Evolutionary conservation across 92 coral and sea anemone species (phyloP).

Genomic region (Epizoanthus ramosus): DNA sequence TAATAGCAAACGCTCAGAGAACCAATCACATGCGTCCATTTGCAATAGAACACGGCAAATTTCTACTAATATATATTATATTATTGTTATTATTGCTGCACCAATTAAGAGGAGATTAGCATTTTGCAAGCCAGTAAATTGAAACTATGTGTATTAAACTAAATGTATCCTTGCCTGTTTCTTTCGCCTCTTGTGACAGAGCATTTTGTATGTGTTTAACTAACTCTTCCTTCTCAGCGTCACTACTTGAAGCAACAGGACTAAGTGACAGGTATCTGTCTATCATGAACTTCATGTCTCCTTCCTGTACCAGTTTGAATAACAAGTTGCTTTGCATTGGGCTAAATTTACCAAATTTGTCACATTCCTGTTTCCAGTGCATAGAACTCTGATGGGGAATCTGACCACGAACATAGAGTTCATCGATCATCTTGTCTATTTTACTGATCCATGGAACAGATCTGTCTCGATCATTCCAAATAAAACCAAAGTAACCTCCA

Average conservation of each 20-base stretch:
- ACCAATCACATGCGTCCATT: too few species aligned
- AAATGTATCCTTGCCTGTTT: conserved; percentile 10
- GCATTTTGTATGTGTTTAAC: not conserved
- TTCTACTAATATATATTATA: too few species aligned
- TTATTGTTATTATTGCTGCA: too few species aligned
- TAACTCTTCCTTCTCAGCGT: conserved; percentile 10
- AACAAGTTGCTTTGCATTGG: conserved; percentile 22
- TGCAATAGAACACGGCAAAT: too few species aligned
- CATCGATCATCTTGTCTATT: conserved; percentile 18
- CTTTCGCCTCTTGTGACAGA: not conserved
- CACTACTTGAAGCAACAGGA: conserved; percentile 15
- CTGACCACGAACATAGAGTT: not conserved
- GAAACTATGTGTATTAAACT: not conserved
- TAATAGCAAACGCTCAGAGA: too few species aligned
- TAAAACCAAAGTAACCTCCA: conserved; percentile 57
- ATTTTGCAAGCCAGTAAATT: conserved; percentile 28
- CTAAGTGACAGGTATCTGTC: conserved; percentile 26
- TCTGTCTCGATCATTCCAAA: conserved; percentile 29
- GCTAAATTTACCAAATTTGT: conserved; percentile 17
- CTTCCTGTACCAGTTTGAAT: not conserved
- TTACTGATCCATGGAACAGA: conserved; percentile 18
- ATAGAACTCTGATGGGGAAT: conserved; percentile 4
- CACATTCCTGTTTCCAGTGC: conserved; percentile 13
- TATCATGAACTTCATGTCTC: conserved; percentile 10
- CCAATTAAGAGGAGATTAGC: too few species aligned